A percentile compares a stretch with the other conserved stretches of the same genome.
Evolutionary conservation across 2,888 invertebrate genomes (phyloP).

Genomic region (Creontiades dilutus): DNA sequence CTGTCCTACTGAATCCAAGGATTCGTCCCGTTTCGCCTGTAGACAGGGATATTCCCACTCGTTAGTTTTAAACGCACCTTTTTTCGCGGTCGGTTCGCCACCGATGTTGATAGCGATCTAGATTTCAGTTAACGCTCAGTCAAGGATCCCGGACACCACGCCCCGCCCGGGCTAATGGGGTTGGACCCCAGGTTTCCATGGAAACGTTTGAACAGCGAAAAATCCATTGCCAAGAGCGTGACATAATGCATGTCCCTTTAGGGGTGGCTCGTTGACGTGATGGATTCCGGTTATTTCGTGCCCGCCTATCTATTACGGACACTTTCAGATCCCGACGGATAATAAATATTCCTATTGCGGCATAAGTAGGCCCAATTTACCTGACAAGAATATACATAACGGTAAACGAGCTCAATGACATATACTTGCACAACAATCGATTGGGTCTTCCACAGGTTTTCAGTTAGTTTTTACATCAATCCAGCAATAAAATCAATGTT

Average conservation of each 20-base stretch:
- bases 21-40: slow-evolving; percentile 5
- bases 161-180: neutral
- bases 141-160: neutral
- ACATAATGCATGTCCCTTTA: slow-evolving; percentile 10
- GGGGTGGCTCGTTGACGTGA: neutral
- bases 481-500: no score
- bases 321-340: neutral
- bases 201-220: slow-evolving; percentile 15
- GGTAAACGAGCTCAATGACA: slow-evolving; percentile 7
- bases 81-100: neutral
- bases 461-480: no score
- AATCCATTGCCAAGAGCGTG: slow-evolving; percentile 27
- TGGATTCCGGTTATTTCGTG: neutral
- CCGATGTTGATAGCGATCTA: slow-evolving; percentile 7
- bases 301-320: neutral
- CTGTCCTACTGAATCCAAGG: neutral
- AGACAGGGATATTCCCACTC: neutral
- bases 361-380: neutral
- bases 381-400: neutral
- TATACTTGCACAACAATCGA: neutral
- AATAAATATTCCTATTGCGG: neutral
- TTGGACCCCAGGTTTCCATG: neutral
- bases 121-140: neutral
- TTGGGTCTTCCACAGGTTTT: no score
- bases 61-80: neutral